These are phyloP conservation scores for Dufourea novaeangliae DNA, from an alignment of 1,140 invertebrate genomes.

Conservation along the genomic window DNA sequence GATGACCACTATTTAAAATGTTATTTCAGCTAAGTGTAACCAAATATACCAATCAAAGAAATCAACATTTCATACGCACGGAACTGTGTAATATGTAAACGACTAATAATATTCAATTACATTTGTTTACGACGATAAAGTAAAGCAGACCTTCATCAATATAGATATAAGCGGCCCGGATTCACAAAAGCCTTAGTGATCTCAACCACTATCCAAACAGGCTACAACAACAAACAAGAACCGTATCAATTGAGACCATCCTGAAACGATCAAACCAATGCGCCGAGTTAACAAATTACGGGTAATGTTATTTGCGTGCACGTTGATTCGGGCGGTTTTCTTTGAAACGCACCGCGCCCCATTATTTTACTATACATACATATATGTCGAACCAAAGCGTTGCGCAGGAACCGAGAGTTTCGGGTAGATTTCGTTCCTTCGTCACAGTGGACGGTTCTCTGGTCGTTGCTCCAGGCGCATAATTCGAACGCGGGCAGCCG, in stretches of 20 bases:
- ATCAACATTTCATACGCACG: no score
- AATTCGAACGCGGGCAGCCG: constrained; percentile 40
- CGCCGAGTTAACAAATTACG: neutral
- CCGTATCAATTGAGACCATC: neutral
- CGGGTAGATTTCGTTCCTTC: constrained; percentile 13
- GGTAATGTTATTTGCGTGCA: neutral
- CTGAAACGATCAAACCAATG: neutral
- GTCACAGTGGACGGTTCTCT: constrained; percentile 22
- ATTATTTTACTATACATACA: neutral
- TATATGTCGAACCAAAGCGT: neutral
- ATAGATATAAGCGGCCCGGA: no score
- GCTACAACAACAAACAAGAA: neutral
- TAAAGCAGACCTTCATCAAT: neutral
- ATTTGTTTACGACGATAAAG: neutral
- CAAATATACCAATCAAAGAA: no score
- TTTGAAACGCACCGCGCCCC: neutral
- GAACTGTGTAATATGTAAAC: no score
- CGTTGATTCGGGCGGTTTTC: neutral
- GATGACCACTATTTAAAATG: no score
- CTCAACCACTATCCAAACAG: neutral
- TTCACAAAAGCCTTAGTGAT: neutral
- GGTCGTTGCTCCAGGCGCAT: constrained; percentile 40
- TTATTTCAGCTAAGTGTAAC: no score
- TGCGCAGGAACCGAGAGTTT: constrained; percentile 18
- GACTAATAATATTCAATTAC: no score